These are phyloP conservation scores for Cotesia chilonis DNA, from an alignment of 1,140 invertebrate genomes.

Conservation along the genomic window DNA sequence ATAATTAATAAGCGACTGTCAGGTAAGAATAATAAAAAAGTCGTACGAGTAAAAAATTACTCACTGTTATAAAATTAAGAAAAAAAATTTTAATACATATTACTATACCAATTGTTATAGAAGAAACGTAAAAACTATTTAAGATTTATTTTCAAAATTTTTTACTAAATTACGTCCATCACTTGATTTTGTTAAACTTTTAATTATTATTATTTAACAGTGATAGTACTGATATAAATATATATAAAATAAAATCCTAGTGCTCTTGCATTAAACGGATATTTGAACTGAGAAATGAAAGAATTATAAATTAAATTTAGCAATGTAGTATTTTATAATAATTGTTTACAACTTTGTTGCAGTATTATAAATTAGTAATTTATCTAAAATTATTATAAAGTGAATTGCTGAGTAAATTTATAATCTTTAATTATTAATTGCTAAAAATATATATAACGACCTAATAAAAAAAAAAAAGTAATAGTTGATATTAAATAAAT, in stretches of 20 bases:
- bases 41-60: constrained; percentile 35
- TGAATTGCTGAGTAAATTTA: constrained; percentile 30
- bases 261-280: constrained; percentile 19
- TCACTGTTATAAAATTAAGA: too few species aligned
- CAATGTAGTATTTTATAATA: constrained; percentile 39
- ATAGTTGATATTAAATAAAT: too few species aligned
- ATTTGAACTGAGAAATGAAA: constrained; percentile 16
- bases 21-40: constrained; percentile 43
- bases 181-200: too few species aligned
- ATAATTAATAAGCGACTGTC: constrained; percentile 42
- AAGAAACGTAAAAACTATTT: too few species aligned
- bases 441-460: too few species aligned
- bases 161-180: too few species aligned
- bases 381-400: constrained; percentile 38
- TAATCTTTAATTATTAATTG: not conserved
- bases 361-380: constrained; percentile 30
- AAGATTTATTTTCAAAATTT: too few species aligned
- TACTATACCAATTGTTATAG: constrained; percentile 23
- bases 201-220: too few species aligned
- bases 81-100: not conserved
- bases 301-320: constrained; percentile 10
- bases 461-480: too few species aligned
- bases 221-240: too few species aligned
- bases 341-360: constrained; percentile 41
- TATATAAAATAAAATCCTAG: too few species aligned